These are phyloP conservation scores for Clarias laeviceps DNA, from an alignment of 2,797 vertebrate genomes.

Conservation along the genomic window DNA sequence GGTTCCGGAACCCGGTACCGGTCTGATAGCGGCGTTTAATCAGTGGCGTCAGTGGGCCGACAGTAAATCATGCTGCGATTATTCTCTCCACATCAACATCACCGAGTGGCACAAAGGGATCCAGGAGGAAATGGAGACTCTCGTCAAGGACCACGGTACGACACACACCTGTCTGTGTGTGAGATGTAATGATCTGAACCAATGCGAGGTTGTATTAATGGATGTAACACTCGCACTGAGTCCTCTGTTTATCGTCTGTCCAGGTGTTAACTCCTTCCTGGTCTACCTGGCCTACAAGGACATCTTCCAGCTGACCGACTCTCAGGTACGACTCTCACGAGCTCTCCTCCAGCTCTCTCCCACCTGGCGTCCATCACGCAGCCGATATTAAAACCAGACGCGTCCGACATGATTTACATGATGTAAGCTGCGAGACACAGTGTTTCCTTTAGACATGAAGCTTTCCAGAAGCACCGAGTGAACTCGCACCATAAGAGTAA, in stretches of 20 bases:
- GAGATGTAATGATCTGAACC: neutral
- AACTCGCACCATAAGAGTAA: neutral
- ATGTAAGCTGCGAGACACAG: neutral
- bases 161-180: neutral
- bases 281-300: slow-evolving; percentile 98
- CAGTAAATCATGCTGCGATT: slow-evolving; percentile 96
- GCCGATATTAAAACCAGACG: slow-evolving; percentile 19
- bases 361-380: neutral
- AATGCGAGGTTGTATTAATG: neutral
- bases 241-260: neutral
- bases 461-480: slow-evolving; percentile 29
- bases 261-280: slow-evolving; percentile 97
- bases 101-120: slow-evolving; percentile 95
- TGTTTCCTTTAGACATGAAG: slow-evolving; percentile 41
- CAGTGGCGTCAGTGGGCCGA: slow-evolving; percentile 98
- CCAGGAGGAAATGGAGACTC: slow-evolving; percentile 95
- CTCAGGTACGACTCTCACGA: slow-evolving; percentile 80
- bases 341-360: neutral
- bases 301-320: slow-evolving; percentile 91
- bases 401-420: slow-evolving; percentile 27
- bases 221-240: neutral
- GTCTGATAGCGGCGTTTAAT: slow-evolving; percentile 89
- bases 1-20: slow-evolving; percentile 86
- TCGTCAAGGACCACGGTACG: slow-evolving; percentile 95
- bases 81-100: slow-evolving; percentile 95